Conservation (phyloP, 1,140 invertebrate species). For the Danaus plexippus region DNA sequence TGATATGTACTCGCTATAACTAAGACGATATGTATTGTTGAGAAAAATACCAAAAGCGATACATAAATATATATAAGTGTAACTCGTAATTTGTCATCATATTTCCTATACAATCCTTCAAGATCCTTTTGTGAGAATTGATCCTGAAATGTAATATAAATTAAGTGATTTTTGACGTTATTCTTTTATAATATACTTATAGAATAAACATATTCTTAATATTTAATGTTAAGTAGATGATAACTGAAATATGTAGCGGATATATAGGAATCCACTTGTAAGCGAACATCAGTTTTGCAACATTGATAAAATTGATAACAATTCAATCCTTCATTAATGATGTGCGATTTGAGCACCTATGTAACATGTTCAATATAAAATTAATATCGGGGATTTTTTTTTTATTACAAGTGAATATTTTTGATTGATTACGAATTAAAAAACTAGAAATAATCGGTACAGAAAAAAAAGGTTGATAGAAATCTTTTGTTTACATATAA, state of each 20-base stretch:
- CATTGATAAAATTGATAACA: too few relatives aligned
- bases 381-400: too few relatives aligned
- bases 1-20: slow-evolving; percentile 70
- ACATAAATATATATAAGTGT: slow-evolving; percentile 84
- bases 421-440: too few relatives aligned
- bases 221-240: slow-evolving; percentile 3
- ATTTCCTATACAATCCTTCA: slow-evolving; percentile 80
- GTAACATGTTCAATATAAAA: not conserved
- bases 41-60: slow-evolving; percentile 77
- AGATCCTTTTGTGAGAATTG: slow-evolving; percentile 82
- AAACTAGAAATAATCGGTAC: too few relatives aligned
- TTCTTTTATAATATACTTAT: slow-evolving; percentile 2
- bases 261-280: too few relatives aligned
- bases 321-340: too few relatives aligned
- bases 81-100: slow-evolving; percentile 82
- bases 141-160: slow-evolving; percentile 71
- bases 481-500: too few relatives aligned
- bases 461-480: too few relatives aligned
- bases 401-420: too few relatives aligned
- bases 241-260: slow-evolving; percentile 1
- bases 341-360: not conserved
- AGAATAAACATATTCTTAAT: not conserved
- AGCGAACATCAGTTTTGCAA: too few relatives aligned
- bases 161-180: not conserved
- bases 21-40: slow-evolving; percentile 74